Percentiles rank a stretch among this genome's conserved stretches.
These are phyloP conservation scores for Drosophila tripunctata DNA, from an alignment of 2,888 invertebrate species.

Conservation along the genomic window DNA sequence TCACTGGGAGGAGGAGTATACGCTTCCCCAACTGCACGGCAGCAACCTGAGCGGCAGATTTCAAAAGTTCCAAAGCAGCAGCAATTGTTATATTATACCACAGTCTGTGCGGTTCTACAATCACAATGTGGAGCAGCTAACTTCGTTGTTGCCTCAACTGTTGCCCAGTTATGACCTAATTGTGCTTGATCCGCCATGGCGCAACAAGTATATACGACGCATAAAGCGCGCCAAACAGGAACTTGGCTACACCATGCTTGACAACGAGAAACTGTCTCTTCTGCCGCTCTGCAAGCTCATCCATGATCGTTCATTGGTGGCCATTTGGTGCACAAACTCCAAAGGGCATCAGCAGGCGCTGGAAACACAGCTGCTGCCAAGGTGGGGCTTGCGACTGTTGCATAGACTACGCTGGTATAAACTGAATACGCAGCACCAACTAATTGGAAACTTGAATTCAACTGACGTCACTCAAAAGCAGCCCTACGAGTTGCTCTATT, in stretches of 20 bases:
- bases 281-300: slow-evolving; percentile 89
- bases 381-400: slow-evolving; percentile 90
- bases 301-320: slow-evolving; percentile 88
- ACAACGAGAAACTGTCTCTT: slow-evolving; percentile 89
- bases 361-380: slow-evolving; percentile 89
- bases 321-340: slow-evolving; percentile 97
- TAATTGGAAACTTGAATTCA: slow-evolving; percentile 88
- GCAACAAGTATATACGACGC: slow-evolving; percentile 96
- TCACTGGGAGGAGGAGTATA: slow-evolving; percentile 74
- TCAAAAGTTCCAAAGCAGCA: slow-evolving; percentile 84
- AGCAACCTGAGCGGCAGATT: slow-evolving; percentile 86
- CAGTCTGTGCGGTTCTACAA: slow-evolving; percentile 88
- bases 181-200: slow-evolving; percentile 97
- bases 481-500: slow-evolving; percentile 93
- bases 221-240: slow-evolving; percentile 87
- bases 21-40: slow-evolving; percentile 85
- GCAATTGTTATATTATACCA: slow-evolving; percentile 86
- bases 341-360: slow-evolving; percentile 88
- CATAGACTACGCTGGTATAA: slow-evolving; percentile 94
- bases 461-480: slow-evolving; percentile 87
- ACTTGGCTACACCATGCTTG: slow-evolving; percentile 90
- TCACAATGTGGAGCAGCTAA: slow-evolving; percentile 87
- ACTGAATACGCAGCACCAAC: slow-evolving; percentile 87
- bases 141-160: slow-evolving; percentile 85
- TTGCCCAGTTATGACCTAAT: slow-evolving; percentile 90